Evolutionary conservation across 1,140 invertebrate genomes (phyloP).

Genomic region (Cecropterus lyciades): DNA sequence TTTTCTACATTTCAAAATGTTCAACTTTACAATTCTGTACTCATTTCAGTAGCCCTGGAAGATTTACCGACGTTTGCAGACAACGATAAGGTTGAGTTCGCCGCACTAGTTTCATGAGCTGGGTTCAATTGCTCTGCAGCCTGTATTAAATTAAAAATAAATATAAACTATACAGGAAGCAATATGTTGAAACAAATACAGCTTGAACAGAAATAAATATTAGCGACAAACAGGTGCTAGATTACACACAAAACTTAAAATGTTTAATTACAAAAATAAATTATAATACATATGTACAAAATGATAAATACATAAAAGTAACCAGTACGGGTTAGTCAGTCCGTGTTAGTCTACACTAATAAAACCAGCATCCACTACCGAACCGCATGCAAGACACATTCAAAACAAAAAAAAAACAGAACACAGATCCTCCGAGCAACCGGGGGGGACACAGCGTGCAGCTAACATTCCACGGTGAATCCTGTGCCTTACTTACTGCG

Average conservation of each 20-base stretch:
- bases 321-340: constrained; percentile 59
- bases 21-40: constrained; percentile 69
- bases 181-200: constrained; percentile 5
- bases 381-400: constrained; percentile 44
- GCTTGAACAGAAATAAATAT: constrained; percentile 32
- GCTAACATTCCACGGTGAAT: constrained; percentile 68
- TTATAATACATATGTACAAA: constrained; percentile 36
- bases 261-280: constrained; percentile 38
- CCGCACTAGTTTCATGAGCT: constrained; percentile 43
- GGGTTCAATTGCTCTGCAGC: constrained; percentile 76
- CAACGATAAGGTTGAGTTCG: constrained; percentile 43
- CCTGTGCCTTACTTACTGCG: constrained; percentile 80
- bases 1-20: background rate
- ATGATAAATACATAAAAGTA: constrained; percentile 42
- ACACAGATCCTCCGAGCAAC: constrained; percentile 51
- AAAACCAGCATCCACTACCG: constrained; percentile 36
- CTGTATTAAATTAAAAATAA: constrained; percentile 51
- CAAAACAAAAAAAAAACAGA: constrained; percentile 45
- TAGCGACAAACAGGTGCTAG: constrained; percentile 25
- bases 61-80: constrained; percentile 49
- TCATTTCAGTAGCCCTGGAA: constrained; percentile 66
- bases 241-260: constrained; percentile 18
- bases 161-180: constrained; percentile 28
- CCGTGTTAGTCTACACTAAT: constrained; percentile 51
- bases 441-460: constrained; percentile 67